Evolutionary conservation across 2,888 invertebrate genomes (phyloP), one percentile per base, ranked within the genome.

Genomic region (Anthophora plumipes): DNA sequence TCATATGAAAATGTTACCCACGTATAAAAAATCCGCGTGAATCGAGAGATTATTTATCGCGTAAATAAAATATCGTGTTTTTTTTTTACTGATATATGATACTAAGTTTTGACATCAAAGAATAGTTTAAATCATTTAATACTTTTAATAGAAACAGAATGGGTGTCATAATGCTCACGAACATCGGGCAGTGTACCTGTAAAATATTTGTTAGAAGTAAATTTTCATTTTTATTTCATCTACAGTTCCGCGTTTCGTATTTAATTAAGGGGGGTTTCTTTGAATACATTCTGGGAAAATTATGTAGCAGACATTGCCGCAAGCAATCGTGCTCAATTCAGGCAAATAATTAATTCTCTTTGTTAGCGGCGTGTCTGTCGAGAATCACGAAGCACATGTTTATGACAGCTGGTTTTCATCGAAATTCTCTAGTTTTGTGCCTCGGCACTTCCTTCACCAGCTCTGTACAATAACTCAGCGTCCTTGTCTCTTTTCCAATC

Each of bases 311-410:
- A 71, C 54, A 57, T 68, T 43, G 59, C 68, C 54, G 66, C 54
- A 43, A 68, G 64, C 71, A 73, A 61, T 69, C 59, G 75, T 39
- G 70, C 54, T 79, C 69, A 61, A 76, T 82, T 67, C 67, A 59
- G 46, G 83, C 63, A 82, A 82, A 76, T 82, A 82, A 83, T 83
- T 83, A 82, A 78, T 83, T 82, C 69, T 70, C 76, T 82, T 82
- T 79, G 83, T 83, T 76, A 66, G 69, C 55, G 55, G 57, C 48
- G 55, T 64, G 66, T 48, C 64, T 73, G 70, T 75, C 74, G 80
- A 60, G 48, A 54, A 74, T 57, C 67, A 67, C 54, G 67, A 63
- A 61, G 81, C 74, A 61, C 66, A n/a, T 79, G 78, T 63, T 78
- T 79, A 71, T 79, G 78, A 79, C 76, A 79, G 78, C 64, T 46